Base-by-base conservation (phyloP, 2,888 invertebrate genomes). In the Cancer borealis region DNA sequence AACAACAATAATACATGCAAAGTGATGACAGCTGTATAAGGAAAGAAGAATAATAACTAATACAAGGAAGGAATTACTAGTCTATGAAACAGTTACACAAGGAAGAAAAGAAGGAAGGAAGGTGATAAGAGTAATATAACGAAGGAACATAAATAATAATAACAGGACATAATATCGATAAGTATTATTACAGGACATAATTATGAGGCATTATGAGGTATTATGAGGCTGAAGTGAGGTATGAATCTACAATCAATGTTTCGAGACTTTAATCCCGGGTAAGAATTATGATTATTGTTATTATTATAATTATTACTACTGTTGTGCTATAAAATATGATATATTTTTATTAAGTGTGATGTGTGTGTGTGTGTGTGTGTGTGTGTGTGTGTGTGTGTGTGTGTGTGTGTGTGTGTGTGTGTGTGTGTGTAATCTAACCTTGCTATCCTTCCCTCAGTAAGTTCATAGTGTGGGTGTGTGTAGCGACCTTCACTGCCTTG, bases 381-480 rank as follows among this genome's bases (percentile, higher is more conserved):
- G 49, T 8, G 49, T 49, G 49, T 49, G 49, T 49, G 49, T 49
- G 49, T 49, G 49, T 49, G 49, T 49, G 49, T 49, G 49, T 49
- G 49, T 49, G 49, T 49, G 10, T 54, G 54, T 6, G 54, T 54
- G 54, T 54, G 14, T 54, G 12, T 60, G 60, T 60, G 60, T 60
- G 60, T 60, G 60, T 60, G 21, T 60, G 3, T 21, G 3, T 14
- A 39, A 39, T 2, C 39, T 39, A 0, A 39, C n/a, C 66, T 73
- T 0, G n/a, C 66, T 73, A 54, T n/a, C 26, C 8, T 73, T 8
- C 26, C 21, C 14, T 0, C 97, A 99, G 99, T 97, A 99, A 99
- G 97, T 99, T 99, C 97, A 97, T 99, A 96, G 99, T 99, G 91
- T 99, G 99, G 97, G 98, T 98, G 96, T 99, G 99, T 97, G 97